Base-by-base conservation (phyloP, 1,140 invertebrate genomes). In the Euura lappo region DNA sequence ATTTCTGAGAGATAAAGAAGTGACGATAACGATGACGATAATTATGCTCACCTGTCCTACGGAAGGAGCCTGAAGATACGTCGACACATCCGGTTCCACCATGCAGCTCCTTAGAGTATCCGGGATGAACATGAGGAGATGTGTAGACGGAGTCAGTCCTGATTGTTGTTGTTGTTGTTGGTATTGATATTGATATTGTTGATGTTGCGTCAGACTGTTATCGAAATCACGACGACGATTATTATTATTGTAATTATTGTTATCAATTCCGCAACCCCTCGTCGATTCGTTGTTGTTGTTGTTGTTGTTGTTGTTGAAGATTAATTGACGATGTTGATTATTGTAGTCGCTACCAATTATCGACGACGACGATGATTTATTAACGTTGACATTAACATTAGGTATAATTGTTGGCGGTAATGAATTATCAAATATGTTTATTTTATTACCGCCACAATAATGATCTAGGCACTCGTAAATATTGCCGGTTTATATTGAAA, bases 41-140 rank as follows among this genome's bases (percentile, higher is more conserved):
- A 28, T 79, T 80, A 81, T 83, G 86, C 85, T 88, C 89, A 93
- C 93, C 93, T 94, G 93, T 90, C 93, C 93, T 84, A 93, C 92
- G 85, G 93, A 93, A 88, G 93, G 93, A 86, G 93, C 92, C 88
- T 94, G 93, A 82, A 94, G 91, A 88, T 94, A 94, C 82, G 93
- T 93, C 83, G 93, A 93, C 83, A 94, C 93, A 92, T 94, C 93
- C 87, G 93, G 93, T 90, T 94, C 93, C 90, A 94, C 92, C 93
- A 94, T 94, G 90, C 93, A 94, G 91, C 92, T 93, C 88, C 93
- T 91, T 82, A 94, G 88, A 80, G 92, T 91, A 83, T 94, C 93
- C 85, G 93, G 93, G 90, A 94, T 93, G 88, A 93, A 94, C 93
- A 94, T 94, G 89, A 90, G 91, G 90, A 88, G 83, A 76, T 85